Percentiles rank a stretch among this genome's conserved stretches.
phyloP scores from a whole-genome alignment of 64 coral and sea anemone genomes.

The Montipora cactus region DNA sequence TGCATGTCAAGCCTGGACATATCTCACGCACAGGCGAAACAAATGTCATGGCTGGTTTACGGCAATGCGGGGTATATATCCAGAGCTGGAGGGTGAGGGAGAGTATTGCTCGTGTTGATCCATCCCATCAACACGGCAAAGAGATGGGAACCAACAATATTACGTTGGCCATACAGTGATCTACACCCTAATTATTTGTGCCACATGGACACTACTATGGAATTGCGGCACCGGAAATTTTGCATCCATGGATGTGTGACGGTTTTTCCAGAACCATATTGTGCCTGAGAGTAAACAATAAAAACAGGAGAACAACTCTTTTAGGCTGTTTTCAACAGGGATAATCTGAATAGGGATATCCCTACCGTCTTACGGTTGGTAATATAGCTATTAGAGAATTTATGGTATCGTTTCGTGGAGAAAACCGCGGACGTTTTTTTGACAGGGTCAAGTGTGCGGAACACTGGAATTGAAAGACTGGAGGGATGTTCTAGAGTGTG shows the following conservation, averaged over 20 bases:
- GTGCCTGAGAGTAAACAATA: not conserved
- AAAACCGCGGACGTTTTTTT: slow-evolving; percentile 45
- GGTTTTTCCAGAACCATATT: slow-evolving; percentile 41
- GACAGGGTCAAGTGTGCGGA: slow-evolving; percentile 19
- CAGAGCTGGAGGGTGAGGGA: slow-evolving; percentile 12
- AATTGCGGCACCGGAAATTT: not conserved
- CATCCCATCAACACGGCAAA: slow-evolving; percentile 5
- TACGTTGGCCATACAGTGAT: slow-evolving; percentile 8
- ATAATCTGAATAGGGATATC: slow-evolving; percentile 24
- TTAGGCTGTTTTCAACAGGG: not conserved
- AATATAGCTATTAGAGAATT: slow-evolving; percentile 29
- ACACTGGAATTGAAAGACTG: slow-evolving; percentile 58
- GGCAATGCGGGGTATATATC: not conserved
- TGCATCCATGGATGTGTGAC: slow-evolving; percentile 34
- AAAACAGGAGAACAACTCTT: slow-evolving; percentile 6
- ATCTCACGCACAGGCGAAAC: slow-evolving; percentile 37
- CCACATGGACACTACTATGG: slow-evolving; percentile 10
- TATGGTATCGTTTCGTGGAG: slow-evolving; percentile 25
- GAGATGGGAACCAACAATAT: not conserved
- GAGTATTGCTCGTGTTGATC: slow-evolving; percentile 7
- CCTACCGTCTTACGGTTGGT: slow-evolving; percentile 30
- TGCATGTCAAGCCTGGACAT: no score
- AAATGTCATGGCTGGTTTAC: slow-evolving; percentile 36
- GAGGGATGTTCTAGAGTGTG: slow-evolving; percentile 47
- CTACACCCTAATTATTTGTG: slow-evolving; percentile 34